Base-by-base conservation (phyloP, 2,797 vertebrate genomes). In the Aulostomus chinensis region DNA sequence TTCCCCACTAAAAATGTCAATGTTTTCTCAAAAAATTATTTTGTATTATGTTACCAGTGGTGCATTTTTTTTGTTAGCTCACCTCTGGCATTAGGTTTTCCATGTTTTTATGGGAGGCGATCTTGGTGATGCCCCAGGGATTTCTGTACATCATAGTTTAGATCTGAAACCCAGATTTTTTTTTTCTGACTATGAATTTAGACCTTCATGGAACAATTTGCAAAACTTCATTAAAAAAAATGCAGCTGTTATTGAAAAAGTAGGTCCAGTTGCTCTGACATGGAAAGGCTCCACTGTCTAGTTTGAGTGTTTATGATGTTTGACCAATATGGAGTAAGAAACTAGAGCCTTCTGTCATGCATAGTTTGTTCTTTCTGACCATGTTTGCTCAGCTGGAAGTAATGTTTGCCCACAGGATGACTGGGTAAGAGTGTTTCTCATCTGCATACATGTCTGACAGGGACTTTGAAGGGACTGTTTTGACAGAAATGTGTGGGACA, bases 351-450 rank as follows among this genome's bases (percentile, higher is more conserved):
- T 58, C 58, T 79, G 59, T 78, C 73, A 81, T 68, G 58, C 84
- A 71, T 76, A 68, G 72, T 58, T 68, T 78, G 73, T 75, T 83
- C 81, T 59, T 77, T 76, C 76, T 62, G 51, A 63, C 45, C 39
- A 39, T 90, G 86, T 90, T 91, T 90, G 69, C 76, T 87, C 87
- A 91, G 89, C 88, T 92, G 86, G 78, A 78, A 84, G 72, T 75
- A 61, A 82, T 85, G 76, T 85, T 87, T 85, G 78, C 84, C 83
- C 65, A 80, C 78, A 72, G 74, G 77, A 86, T 78, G 78, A 73
- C 67, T 79, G 78, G 65, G 37, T 73, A 65, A 85, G 74, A 62
- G 71, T 73, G 78, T 85, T 86, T 83, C 85, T 86, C 78, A 86
- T 87, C 76, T 86, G 68, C 76, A 78, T 81, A 80, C 41, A 58